Evolutionary conservation across 2,888 invertebrate genomes (phyloP).

Genomic region (Hipparchia semele): DNA sequence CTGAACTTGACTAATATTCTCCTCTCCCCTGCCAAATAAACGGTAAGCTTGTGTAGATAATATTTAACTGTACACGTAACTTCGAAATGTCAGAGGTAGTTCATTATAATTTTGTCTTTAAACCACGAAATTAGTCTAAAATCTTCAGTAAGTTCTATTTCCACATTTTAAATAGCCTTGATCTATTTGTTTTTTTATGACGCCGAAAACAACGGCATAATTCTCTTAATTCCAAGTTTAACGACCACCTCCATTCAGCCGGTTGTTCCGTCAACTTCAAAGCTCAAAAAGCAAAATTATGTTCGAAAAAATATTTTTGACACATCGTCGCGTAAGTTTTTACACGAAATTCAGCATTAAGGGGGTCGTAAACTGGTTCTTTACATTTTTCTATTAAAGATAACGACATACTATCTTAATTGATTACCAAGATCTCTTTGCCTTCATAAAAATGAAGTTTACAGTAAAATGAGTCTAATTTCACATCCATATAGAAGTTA

Average conservation of each 20-base stretch:
- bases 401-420: conserved; percentile 38
- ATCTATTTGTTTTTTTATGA: conserved; percentile 3
- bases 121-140: too few species aligned
- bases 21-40: too few species aligned
- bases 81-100: too few species aligned
- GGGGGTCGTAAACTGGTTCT: background rate
- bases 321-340: conserved; percentile 26
- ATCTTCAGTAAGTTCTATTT: background rate
- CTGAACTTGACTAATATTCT: too few species aligned
- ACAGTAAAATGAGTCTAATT: conserved; percentile 22
- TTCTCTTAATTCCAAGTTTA: conserved; percentile 16
- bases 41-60: too few species aligned
- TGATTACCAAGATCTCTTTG: conserved; percentile 45
- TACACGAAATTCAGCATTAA: conserved; percentile 47
- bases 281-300: conserved; percentile 4
- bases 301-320: conserved; percentile 39
- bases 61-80: too few species aligned
- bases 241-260: background rate
- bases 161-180: background rate
- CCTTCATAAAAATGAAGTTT: conserved; percentile 28
- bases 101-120: too few species aligned
- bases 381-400: conserved; percentile 8
- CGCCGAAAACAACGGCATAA: conserved; percentile 2
- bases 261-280: conserved; percentile 13
- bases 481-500: background rate